Evolutionary conservation across 92 coral and sea anemone genomes (phyloP).

Genomic region (Palythoa heliodiscus): DNA sequence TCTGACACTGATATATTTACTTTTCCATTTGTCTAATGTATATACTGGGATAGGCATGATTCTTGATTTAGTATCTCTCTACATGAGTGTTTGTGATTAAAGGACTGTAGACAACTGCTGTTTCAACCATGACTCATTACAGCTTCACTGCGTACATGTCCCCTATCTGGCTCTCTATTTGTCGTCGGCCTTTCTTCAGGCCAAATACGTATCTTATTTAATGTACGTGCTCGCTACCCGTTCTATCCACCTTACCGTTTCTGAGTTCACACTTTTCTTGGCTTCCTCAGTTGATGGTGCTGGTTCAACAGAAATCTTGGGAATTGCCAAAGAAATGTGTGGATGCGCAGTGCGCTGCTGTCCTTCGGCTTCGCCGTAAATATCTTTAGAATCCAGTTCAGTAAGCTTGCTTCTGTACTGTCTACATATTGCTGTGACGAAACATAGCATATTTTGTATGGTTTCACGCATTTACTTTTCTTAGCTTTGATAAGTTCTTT

Average conservation of each 20-base stretch:
- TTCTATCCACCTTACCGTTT: constrained; percentile 13
- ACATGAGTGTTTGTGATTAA: constrained; percentile 15
- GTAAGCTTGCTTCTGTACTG: constrained; percentile 12
- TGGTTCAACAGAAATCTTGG: neutral
- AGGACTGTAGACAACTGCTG: neutral
- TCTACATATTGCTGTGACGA: constrained; percentile 21
- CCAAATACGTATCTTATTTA: neutral
- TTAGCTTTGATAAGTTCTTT: neutral
- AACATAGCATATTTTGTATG: neutral
- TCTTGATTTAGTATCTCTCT: neutral
- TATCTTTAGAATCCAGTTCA: neutral
- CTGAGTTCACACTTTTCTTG: constrained; percentile 11
- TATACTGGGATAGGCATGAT: neutral
- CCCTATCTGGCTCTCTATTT: constrained; percentile 4
- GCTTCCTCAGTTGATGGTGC: constrained; percentile 6
- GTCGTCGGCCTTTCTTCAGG: neutral
- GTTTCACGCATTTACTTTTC: neutral
- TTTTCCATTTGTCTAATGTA: neutral
- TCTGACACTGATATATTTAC: too few species aligned
- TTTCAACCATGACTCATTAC: constrained; percentile 1
- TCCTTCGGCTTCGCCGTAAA: neutral
- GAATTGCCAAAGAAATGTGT: neutral
- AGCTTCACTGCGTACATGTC: neutral
- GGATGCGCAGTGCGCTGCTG: neutral
- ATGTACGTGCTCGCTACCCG: neutral